A percentile compares a stretch with the other conserved stretches of the same genome.
These are phyloP conservation scores for Gymnocypris eckloni DNA, from an alignment of 2,797 vertebrate species.

Conservation along the genomic window DNA sequence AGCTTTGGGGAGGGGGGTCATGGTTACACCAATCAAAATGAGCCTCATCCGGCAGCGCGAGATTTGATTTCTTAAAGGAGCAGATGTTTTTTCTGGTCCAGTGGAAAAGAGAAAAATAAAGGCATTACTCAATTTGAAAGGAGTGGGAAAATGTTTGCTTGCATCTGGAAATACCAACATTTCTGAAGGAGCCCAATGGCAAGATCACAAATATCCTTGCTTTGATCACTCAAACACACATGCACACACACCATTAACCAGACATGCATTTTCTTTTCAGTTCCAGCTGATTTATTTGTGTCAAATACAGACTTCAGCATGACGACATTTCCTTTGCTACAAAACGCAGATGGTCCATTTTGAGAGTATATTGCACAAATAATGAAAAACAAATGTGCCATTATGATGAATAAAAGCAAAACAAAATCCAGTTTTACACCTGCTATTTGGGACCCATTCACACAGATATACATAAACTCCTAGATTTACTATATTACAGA, in stretches of 20 bases:
- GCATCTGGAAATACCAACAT: constrained; percentile 13
- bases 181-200: constrained; percentile 1
- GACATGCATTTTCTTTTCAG: constrained; percentile 76
- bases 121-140: background rate
- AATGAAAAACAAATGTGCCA: constrained; percentile 84
- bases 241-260: constrained; percentile 43
- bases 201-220: constrained; percentile 24
- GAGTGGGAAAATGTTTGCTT: background rate
- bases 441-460: constrained; percentile 89
- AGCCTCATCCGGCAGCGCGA: constrained; percentile 40
- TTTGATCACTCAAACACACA: constrained; percentile 16
- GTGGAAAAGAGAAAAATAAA: background rate
- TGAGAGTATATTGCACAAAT: constrained; percentile 94
- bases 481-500: constrained; percentile 90
- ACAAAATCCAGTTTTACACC: constrained; percentile 90
- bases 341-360: constrained; percentile 87
- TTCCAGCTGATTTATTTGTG: constrained; percentile 97
- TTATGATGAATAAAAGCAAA: constrained; percentile 79
- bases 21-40: constrained; percentile 58
- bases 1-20: background rate
- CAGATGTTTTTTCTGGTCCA: constrained; percentile 5
- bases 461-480: constrained; percentile 91
- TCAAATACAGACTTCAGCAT: constrained; percentile 91
- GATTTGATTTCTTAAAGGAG: constrained; percentile 60
- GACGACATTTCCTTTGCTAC: constrained; percentile 87